Evolutionary conservation across 2,888 invertebrate species (phyloP), one percentile per base, ranked within the genome.

Genomic region (Chrysolina oricalcia): DNA sequence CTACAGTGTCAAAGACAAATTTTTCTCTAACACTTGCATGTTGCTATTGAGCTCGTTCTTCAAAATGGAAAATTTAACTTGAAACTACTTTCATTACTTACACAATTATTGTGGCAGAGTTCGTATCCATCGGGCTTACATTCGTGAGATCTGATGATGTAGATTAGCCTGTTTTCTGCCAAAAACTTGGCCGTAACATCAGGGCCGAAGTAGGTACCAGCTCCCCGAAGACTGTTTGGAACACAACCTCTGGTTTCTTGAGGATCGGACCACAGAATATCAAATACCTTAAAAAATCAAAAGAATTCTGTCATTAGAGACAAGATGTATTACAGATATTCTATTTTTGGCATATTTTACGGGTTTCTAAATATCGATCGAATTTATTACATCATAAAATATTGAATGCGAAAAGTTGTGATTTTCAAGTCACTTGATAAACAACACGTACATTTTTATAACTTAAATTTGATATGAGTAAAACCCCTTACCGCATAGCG

Each of bases 91-190:
- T 9, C 3, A 15, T 8, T 72, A 88, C 90, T 89, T 87, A 95
- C 96, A 89, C 94, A 94, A 84, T 94, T 93, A 86, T 94, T 92
- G 85, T 98, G 98, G 70, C 93, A 91, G 82, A 95, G 92, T 89
- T 98, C 97, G 87, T 96, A 97, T 15, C 98, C 98, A 67, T 97
- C 97, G 2, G 94, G 93, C 89, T 97, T 98, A 89, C 98, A 98
- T 88, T 98, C 97, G 87, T 98, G 98, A 10, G 97, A 97, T 70
- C 97, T 91, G 62, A 98, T 93, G 9, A 98, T 89, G 84, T 95
- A 93, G 78, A 93, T 91, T 19, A 97, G 90, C 82, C 94, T 93
- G 88, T 96, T 93, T 85, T 93, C 93, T 83, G 93, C 91, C 17
- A 98, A 90, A 85, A 98, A 95, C 66, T 91, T 90, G 56, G 92